Conservation (phyloP, 2,113 vertebrate genomes). For the Gavia stellata region DNA sequence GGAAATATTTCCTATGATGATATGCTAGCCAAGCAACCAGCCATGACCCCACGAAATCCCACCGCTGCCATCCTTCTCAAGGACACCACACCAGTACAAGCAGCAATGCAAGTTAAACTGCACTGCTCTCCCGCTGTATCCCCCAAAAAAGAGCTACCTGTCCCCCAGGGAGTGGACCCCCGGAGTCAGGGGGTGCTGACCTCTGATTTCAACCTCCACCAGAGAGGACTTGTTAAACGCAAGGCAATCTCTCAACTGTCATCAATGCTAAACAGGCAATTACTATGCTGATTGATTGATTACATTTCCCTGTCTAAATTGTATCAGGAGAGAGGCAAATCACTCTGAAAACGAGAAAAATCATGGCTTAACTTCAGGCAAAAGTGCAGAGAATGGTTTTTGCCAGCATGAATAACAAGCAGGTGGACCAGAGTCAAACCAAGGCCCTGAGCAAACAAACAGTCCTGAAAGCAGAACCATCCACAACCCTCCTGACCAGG, state of each 20-base stretch:
- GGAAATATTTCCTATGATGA: not conserved
- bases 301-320: slow-evolving; percentile 34
- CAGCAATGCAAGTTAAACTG: not conserved
- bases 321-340: not conserved
- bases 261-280: slow-evolving; percentile 38
- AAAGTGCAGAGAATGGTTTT: not conserved
- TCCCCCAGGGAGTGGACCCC: not conserved
- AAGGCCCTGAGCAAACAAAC: not conserved
- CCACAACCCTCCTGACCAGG: not conserved
- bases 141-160: not conserved
- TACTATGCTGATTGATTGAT: slow-evolving; percentile 58
- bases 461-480: not conserved
- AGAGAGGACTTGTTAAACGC: not conserved
- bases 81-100: not conserved
- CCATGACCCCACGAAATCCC: not conserved
- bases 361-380: not conserved
- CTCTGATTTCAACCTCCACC: not conserved
- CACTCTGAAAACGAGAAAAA: not conserved
- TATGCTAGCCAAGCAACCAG: not conserved
- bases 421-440: not conserved
- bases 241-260: slow-evolving; percentile 13
- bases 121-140: not conserved
- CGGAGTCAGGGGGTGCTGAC: not conserved
- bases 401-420: not conserved
- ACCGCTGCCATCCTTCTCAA: not conserved